These are phyloP conservation scores for Lacerta viridis DNA, from an alignment of 2,797 vertebrate species.

Conservation along the genomic window DNA sequence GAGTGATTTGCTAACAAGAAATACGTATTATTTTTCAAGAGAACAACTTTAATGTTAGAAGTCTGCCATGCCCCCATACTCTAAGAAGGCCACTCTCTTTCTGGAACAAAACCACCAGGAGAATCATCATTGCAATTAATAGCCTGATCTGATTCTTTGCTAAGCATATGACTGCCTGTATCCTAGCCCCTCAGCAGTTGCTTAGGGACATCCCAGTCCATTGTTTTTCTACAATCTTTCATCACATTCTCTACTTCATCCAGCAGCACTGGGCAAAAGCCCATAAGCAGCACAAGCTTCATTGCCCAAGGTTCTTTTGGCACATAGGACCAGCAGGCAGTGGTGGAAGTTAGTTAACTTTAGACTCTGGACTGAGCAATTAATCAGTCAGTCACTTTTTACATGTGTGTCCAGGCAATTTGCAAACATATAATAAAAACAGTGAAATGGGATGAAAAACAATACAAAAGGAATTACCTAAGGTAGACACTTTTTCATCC, in stretches of 20 bases:
- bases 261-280: neutral
- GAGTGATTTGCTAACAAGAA: too few relatives aligned
- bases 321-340: neutral
- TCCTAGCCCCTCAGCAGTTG: neutral
- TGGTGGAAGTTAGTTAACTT: too few relatives aligned
- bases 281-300: neutral
- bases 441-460: too few relatives aligned
- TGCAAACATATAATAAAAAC: too few relatives aligned
- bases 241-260: too few relatives aligned
- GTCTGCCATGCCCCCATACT: neutral
- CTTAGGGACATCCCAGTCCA: neutral
- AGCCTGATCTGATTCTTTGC: neutral
- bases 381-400: too few relatives aligned
- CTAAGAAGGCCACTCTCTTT: neutral
- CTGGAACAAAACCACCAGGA: neutral
- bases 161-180: neutral
- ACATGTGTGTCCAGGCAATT: too few relatives aligned
- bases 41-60: neutral
- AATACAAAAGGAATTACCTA: too few relatives aligned
- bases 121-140: neutral
- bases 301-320: neutral
- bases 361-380: too few relatives aligned
- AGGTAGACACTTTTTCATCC: too few relatives aligned
- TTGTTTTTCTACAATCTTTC: neutral
- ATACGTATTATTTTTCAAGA: neutral